A percentile compares a stretch with the other conserved stretches of the same genome.
These are phyloP conservation scores for Calosoma granatense DNA, from an alignment of 1,140 invertebrate genomes.

Conservation along the genomic window DNA sequence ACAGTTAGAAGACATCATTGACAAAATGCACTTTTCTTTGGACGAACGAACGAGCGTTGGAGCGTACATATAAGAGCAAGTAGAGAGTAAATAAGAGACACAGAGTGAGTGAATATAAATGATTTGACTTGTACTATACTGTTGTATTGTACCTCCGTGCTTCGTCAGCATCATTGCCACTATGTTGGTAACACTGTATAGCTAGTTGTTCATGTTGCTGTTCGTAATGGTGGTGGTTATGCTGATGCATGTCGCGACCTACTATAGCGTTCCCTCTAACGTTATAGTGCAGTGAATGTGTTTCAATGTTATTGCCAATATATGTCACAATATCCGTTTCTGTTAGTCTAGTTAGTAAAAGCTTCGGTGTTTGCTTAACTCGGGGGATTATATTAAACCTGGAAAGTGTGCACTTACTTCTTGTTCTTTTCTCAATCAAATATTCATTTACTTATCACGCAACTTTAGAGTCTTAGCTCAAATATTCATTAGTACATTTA, in stretches of 20 bases:
- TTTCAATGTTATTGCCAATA: conserved; percentile 44
- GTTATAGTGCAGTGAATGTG: conserved; percentile 41
- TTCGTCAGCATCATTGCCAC: too few species aligned
- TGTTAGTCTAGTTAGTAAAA: conserved; percentile 14
- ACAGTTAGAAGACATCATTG: too few species aligned
- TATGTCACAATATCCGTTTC: conserved; percentile 34
- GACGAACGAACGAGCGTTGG: too few species aligned
- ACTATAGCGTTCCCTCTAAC: conserved; percentile 37
- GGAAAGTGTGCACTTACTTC: conserved; percentile 13
- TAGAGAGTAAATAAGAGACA: too few species aligned
- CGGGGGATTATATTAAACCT: conserved; percentile 17
- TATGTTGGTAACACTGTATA: neutral
- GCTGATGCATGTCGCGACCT: neutral
- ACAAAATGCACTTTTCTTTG: too few species aligned
- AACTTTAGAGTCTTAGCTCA: neutral
- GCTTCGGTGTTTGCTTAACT: neutral
- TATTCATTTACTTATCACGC: too few species aligned
- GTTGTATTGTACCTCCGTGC: neutral
- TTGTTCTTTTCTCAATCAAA: too few species aligned
- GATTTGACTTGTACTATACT: too few species aligned
- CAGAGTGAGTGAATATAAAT: too few species aligned
- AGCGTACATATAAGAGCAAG: too few species aligned
- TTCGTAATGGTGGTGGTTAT: too few species aligned
- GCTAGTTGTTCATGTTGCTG: too few species aligned
- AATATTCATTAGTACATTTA: neutral